Conservation (phyloP, 2,113 vertebrate species). For the Bungarus multicinctus region DNA sequence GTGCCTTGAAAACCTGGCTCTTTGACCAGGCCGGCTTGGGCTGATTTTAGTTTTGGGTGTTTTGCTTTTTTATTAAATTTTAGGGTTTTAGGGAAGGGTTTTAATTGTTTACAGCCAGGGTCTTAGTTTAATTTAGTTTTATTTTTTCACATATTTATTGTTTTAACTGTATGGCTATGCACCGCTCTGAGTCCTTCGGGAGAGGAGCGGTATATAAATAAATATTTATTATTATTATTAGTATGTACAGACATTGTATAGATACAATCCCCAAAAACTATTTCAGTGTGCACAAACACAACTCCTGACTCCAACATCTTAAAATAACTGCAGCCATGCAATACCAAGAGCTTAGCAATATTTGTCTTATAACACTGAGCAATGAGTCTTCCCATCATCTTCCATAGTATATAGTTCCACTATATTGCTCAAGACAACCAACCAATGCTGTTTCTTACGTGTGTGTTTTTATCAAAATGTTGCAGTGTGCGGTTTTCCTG, state of each 20-base stretch:
- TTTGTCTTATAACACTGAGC: neutral
- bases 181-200: no score
- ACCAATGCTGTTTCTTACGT: neutral
- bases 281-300: neutral
- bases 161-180: no score
- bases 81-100: no score
- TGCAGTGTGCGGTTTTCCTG: neutral
- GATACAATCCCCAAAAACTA: neutral
- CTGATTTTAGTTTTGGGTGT: no score
- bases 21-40: no score
- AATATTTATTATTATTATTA: no score
- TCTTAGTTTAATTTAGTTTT: no score
- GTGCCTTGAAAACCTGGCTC: no score
- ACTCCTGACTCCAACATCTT: neutral
- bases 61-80: no score
- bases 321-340: neutral
- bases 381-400: neutral
- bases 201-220: no score
- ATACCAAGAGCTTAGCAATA: neutral
- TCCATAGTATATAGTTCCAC: neutral
- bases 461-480: neutral
- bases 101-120: no score
- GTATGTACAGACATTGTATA: neutral
- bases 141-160: no score
- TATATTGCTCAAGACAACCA: neutral